Evolutionary conservation across 2,113 vertebrate genomes (phyloP), one percentile per base, ranked within the genome.

Genomic region (Gasterosteus aculeatus): DNA sequence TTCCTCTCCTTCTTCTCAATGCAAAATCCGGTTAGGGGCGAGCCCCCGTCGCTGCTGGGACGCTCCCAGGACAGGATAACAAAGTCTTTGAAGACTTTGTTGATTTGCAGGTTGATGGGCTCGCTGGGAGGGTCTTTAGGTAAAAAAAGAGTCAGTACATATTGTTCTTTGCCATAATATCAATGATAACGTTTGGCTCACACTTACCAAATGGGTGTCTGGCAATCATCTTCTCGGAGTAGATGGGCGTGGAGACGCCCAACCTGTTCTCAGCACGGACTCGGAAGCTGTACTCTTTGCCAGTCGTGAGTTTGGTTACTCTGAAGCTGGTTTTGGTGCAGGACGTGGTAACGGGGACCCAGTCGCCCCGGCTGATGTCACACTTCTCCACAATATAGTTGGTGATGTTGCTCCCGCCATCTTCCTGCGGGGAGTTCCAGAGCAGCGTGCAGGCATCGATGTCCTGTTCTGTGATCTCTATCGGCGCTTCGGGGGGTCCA

Each of bases 1-100:
- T 99, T 99, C 78, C 97, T 96, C 90, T 99, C 98, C 90, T 99
- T 99, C 78, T 96, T 97, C 80, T 99, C 98, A 72, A 99, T 96
- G 72, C 95, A 93, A 70, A 96, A 99, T 59, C 98, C 97, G 1
- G 93, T 95, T 73, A 99, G 95, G 39, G 98, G 97, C 85, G 95
- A 96, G 51, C 98, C 98, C 19, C 98, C 98, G 68, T 99, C 98
- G 7, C 90, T 96, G 70, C 94, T 94, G 82, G 98, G 97, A 88
- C 8, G 95, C 72, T 99, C 97, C 97, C 97, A 99, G 2, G 96
- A 95, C 60, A 99, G 92, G 88, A 97, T 96, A 85, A 97, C 96
- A 80, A 93, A 98, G 53, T 99, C 98, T 86, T 96, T 98, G 89
- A 95, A 95, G 89, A 99, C 89, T 87, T 96, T 98, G 58, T 96